phyloP scores from a whole-genome alignment of 2,113 vertebrate species.

The Chloropsis cyanopogon region DNA sequence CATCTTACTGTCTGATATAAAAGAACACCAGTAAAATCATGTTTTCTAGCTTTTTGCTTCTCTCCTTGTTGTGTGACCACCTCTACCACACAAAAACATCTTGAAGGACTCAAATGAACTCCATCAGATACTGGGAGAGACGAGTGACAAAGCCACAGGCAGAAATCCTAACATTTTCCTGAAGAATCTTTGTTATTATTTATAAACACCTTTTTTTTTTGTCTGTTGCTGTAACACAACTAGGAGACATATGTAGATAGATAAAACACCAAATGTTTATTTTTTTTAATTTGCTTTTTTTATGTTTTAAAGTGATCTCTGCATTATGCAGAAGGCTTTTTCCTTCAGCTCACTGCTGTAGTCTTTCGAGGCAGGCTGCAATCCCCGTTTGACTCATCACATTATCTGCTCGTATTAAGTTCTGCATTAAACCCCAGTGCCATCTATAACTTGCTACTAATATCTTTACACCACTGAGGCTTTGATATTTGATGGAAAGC shows the following conservation, averaged over 20 bases:
- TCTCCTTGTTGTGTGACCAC: neutral
- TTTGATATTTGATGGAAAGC: constrained; percentile 59
- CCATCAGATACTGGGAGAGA: neutral
- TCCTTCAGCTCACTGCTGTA: neutral
- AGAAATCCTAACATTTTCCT: constrained; percentile 38
- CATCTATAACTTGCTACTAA: constrained; percentile 59
- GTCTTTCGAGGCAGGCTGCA: constrained; percentile 7
- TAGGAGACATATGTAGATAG: constrained; percentile 50
- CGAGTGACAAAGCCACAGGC: constrained; percentile 37
- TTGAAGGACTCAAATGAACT: neutral
- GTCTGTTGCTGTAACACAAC: constrained; percentile 63
- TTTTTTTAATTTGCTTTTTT: neutral
- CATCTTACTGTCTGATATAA: neutral
- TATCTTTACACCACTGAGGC: constrained; percentile 60
- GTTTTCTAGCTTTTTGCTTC: neutral
- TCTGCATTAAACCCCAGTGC: constrained; percentile 56
- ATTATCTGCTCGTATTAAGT: constrained; percentile 45
- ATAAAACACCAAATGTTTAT: constrained; percentile 65
- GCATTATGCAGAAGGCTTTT: constrained; percentile 32
- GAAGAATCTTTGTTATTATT: constrained; percentile 62
- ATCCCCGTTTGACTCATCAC: constrained; percentile 45
- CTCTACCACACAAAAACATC: neutral
- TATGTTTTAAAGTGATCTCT: constrained; percentile 52
- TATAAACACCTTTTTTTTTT: constrained; percentile 68
- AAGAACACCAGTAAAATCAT: neutral